Conservation (phyloP, 2,113 vertebrate species). For the Stigmatopora argus region DNA sequence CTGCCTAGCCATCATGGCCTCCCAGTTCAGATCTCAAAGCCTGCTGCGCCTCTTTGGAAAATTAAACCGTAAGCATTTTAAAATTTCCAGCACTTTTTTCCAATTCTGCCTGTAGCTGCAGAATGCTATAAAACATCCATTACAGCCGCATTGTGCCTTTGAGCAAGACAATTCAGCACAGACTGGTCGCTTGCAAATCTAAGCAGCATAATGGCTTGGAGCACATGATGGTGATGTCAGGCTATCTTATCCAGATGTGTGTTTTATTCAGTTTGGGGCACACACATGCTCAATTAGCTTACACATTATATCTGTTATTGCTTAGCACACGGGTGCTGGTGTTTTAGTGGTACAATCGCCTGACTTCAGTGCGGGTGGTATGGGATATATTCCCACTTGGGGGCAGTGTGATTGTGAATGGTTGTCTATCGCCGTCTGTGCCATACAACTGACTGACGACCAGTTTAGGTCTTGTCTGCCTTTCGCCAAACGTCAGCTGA, state of each 20-base stretch:
- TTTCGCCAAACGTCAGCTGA: too few species aligned
- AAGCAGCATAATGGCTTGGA: neutral
- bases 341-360: too few species aligned
- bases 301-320: too few species aligned
- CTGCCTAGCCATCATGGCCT: slow-evolving; percentile 28
- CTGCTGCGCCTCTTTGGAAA: slow-evolving; percentile 19
- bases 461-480: too few species aligned
- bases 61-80: slow-evolving; percentile 31
- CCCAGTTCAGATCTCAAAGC: slow-evolving; percentile 14
- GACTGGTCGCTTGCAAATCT: slow-evolving; percentile 10
- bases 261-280: neutral
- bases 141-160: neutral
- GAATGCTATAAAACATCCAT: slow-evolving; percentile 6
- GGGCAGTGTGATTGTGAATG: too few species aligned
- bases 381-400: too few species aligned
- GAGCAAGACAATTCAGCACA: slow-evolving; percentile 8
- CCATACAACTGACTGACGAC: too few species aligned
- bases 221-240: neutral
- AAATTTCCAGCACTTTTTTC: slow-evolving; percentile 2
- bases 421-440: too few species aligned
- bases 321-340: too few species aligned
- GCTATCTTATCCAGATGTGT: neutral
- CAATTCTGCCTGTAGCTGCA: slow-evolving; percentile 6
- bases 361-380: too few species aligned
- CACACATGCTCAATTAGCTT: neutral